phyloP scores from a whole-genome alignment of 2,888 invertebrate genomes.

The Drosophila barbarae region DNA sequence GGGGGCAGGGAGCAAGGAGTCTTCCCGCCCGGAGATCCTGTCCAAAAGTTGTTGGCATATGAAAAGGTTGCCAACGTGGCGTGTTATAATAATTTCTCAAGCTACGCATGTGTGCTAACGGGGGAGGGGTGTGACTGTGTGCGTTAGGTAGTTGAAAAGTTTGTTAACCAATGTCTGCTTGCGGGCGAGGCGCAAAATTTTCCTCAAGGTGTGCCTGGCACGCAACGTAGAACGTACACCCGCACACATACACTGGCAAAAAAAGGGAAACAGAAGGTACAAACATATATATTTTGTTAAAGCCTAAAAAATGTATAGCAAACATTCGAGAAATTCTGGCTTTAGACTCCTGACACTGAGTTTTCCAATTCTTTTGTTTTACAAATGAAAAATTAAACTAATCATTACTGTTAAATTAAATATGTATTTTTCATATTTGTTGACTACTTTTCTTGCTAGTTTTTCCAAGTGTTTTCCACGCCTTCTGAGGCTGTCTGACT shows the following conservation, averaged over 20 bases:
- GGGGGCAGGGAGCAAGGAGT: neutral
- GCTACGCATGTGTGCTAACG: constrained; percentile 45
- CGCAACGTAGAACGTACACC: constrained; percentile 43
- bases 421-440: neutral
- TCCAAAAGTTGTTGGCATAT: constrained; percentile 71
- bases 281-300: neutral
- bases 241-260: neutral
- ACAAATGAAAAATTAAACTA: neutral
- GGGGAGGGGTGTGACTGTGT: constrained; percentile 20
- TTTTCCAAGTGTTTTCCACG: neutral
- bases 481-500: constrained; percentile 58
- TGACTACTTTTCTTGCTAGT: fast-evolving
- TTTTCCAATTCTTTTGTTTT: neutral
- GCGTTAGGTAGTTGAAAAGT: constrained; percentile 61
- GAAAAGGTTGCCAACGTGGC: constrained; percentile 74
- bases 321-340: no score
- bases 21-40: constrained; percentile 30
- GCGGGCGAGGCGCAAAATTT: constrained; percentile 60
- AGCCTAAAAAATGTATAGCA: no score
- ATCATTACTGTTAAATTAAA: no score
- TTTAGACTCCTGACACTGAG: neutral
- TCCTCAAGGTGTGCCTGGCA: constrained; percentile 70
- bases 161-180: constrained; percentile 74
- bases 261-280: neutral
- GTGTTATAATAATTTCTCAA: constrained; percentile 72